These are phyloP conservation scores for Centropristis striata DNA, from an alignment of 2,113 vertebrate genomes.

Conservation along the genomic window DNA sequence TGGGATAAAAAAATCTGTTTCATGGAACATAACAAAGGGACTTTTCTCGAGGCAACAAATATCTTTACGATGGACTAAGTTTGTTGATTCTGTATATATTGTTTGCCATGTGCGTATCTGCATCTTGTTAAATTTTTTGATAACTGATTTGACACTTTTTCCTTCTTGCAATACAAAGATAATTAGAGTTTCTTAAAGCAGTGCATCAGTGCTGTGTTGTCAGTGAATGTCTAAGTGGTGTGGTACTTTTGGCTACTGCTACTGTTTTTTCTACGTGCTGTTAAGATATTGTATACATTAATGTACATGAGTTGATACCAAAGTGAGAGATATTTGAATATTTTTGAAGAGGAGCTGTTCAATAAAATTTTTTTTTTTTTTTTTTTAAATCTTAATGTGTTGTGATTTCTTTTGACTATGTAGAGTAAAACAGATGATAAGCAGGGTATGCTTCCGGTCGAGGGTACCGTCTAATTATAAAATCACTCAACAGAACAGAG, in stretches of 20 bases:
- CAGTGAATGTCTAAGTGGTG: conserved; percentile 28
- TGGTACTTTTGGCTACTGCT: conserved; percentile 8
- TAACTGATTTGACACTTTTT: conserved; percentile 13
- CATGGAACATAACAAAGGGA: neutral
- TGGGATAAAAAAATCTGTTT: no score
- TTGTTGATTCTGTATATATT: conserved; percentile 33
- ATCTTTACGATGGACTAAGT: neutral
- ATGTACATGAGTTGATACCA: conserved; percentile 62
- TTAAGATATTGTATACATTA: conserved; percentile 31
- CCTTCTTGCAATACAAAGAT: conserved; percentile 11
- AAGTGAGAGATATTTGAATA: conserved; percentile 46
- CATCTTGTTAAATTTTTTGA: conserved; percentile 43
- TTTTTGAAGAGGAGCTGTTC: conserved; percentile 54
- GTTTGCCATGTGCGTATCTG: conserved; percentile 48
- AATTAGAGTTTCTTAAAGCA: conserved; percentile 30
- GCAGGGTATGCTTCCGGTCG: no score
- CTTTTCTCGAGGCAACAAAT: neutral
- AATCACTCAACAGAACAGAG: no score
- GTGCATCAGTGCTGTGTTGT: conserved; percentile 17
- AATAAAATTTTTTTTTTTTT: conserved; percentile 58
- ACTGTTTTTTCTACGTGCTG: conserved; percentile 38
- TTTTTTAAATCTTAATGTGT: neutral
- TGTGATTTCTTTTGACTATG: conserved; percentile 1
- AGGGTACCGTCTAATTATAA: no score
- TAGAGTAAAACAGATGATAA: no score